Conservation (phyloP, 2,113 vertebrate genomes). For the Myrmecobius fasciatus region DNA sequence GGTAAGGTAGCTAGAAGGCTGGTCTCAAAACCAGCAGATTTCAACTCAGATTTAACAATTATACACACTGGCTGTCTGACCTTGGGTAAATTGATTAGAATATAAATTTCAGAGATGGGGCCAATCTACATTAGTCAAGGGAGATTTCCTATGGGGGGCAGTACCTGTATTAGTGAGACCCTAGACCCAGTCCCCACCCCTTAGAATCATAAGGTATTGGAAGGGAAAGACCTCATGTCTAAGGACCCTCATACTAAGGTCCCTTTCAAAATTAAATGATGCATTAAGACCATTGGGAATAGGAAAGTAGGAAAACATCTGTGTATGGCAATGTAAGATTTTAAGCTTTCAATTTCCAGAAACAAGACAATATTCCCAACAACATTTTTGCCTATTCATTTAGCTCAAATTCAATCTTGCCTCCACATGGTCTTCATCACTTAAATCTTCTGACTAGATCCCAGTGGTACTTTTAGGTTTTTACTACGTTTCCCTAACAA, state of each 20-base stretch:
- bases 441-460: constrained; percentile 27
- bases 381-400: constrained; percentile 46
- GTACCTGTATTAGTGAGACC: too few relatives aligned
- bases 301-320: constrained; percentile 14
- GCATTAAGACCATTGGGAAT: not conserved
- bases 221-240: too few relatives aligned
- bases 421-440: constrained; percentile 15
- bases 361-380: constrained; percentile 24
- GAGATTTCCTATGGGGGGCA: not conserved
- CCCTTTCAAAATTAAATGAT: not conserved
- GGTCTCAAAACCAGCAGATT: not conserved
- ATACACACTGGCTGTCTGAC: not conserved
- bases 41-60: too few relatives aligned
- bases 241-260: too few relatives aligned
- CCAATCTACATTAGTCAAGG: not conserved
- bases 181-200: too few relatives aligned
- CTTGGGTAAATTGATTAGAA: not conserved
- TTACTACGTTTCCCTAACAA: not conserved
- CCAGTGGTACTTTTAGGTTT: constrained; percentile 19
- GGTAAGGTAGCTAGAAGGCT: not conserved
- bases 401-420: constrained; percentile 45
- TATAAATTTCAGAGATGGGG: not conserved
- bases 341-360: constrained; percentile 35
- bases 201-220: too few relatives aligned
- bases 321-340: not conserved